These are phyloP conservation scores for Sminthurides bifidus DNA, from an alignment of 1,140 invertebrate genomes.

Conservation along the genomic window DNA sequence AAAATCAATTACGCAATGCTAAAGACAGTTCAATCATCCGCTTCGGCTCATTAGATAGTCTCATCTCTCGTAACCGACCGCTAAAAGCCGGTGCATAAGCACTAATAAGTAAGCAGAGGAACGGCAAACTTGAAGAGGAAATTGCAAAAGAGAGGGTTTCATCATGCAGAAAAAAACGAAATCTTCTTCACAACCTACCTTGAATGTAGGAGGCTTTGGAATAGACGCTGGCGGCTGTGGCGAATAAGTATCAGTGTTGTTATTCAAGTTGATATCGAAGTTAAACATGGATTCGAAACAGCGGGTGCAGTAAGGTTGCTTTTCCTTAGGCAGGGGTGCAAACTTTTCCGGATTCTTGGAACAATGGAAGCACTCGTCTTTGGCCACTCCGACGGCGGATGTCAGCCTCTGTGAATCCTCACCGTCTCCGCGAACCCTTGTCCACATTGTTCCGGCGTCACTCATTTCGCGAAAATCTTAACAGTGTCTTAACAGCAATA, in stretches of 20 bases:
- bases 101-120: neutral
- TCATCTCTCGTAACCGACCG: neutral
- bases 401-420: too few relatives aligned
- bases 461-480: too few relatives aligned
- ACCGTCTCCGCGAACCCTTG: too few relatives aligned
- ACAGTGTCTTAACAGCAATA: too few relatives aligned
- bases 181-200: neutral
- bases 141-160: neutral
- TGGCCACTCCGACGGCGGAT: too few relatives aligned
- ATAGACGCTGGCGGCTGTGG: constrained; percentile 7
- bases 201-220: neutral
- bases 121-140: neutral
- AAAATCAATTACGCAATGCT: neutral
- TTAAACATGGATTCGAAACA: constrained; percentile 11
- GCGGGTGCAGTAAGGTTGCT: constrained; percentile 6
- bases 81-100: neutral
- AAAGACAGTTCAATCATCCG: neutral
- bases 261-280: neutral
- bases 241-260: neutral
- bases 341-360: neutral
- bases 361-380: constrained; percentile 11
- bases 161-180: neutral
- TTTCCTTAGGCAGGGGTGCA: neutral
- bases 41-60: neutral
- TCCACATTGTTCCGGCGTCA: too few relatives aligned